A percentile compares a stretch with the other conserved stretches of the same genome.
Conservation (phyloP, 2,888 invertebrate genomes). For the Malacosoma neustria region DNA sequence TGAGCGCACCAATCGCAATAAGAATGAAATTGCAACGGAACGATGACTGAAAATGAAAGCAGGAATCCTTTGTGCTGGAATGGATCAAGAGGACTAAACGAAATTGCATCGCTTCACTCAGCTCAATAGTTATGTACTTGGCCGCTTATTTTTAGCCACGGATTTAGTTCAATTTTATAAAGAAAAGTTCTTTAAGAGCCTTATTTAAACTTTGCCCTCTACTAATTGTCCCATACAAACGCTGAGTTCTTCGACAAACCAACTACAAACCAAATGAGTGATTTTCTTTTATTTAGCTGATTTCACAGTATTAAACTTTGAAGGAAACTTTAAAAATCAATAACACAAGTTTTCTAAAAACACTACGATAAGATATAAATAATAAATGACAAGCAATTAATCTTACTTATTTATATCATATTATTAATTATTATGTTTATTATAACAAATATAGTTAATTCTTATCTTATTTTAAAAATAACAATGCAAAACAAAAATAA, state of each 20-base stretch:
- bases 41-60: constrained; percentile 28
- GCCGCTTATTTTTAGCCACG: constrained; percentile 19
- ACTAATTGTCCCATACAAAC: constrained; percentile 32
- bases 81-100: constrained; percentile 20
- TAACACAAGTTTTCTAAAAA: too few species aligned
- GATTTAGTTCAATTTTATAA: constrained; percentile 17
- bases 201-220: constrained; percentile 33
- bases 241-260: constrained; percentile 36
- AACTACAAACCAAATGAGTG: too few species aligned
- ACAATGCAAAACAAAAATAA: too few species aligned
- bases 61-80: constrained; percentile 14
- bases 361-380: too few species aligned
- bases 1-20: constrained; percentile 22
- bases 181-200: constrained; percentile 23
- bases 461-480: too few species aligned
- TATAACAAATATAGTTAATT: too few species aligned
- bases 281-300: too few species aligned
- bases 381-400: too few species aligned
- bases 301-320: too few species aligned
- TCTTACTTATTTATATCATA: too few species aligned
- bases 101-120: constrained; percentile 28
- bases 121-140: constrained; percentile 24
- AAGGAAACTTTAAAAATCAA: too few species aligned
- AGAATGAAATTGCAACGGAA: constrained; percentile 20
- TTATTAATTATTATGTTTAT: too few species aligned